These are phyloP conservation scores for Magallana nippona DNA, from an alignment of 2,888 invertebrate species.

Conservation along the genomic window DNA sequence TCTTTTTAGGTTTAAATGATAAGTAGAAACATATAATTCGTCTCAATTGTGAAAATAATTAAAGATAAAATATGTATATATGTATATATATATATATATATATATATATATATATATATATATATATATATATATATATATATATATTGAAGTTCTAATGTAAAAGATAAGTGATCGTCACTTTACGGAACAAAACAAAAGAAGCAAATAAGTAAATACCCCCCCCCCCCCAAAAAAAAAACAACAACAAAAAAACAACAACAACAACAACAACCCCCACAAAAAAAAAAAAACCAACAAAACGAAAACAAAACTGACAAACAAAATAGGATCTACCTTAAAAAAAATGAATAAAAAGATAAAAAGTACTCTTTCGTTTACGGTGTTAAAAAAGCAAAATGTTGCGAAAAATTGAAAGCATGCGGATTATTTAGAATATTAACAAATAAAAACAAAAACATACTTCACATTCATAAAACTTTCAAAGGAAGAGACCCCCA, in stretches of 20 bases:
- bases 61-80: no score
- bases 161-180: no score
- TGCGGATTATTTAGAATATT: background rate
- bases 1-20: no score
- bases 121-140: no score
- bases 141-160: no score
- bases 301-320: background rate
- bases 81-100: no score
- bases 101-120: no score
- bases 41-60: no score
- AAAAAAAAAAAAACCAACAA: background rate
- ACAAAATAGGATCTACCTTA: background rate
- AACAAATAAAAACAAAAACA: slow-evolving; percentile 1
- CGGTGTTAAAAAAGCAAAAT: background rate
- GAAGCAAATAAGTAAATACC: no score
- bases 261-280: no score
- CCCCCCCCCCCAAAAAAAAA: background rate
- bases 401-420: background rate
- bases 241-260: background rate
- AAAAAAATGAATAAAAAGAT: background rate
- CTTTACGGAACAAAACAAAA: no score
- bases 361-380: background rate
- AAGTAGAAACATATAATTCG: no score
- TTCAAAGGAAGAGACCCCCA: background rate
- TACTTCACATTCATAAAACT: background rate